Conservation (phyloP, 2,888 invertebrate genomes). For the Drosophila mimetica region DNA sequence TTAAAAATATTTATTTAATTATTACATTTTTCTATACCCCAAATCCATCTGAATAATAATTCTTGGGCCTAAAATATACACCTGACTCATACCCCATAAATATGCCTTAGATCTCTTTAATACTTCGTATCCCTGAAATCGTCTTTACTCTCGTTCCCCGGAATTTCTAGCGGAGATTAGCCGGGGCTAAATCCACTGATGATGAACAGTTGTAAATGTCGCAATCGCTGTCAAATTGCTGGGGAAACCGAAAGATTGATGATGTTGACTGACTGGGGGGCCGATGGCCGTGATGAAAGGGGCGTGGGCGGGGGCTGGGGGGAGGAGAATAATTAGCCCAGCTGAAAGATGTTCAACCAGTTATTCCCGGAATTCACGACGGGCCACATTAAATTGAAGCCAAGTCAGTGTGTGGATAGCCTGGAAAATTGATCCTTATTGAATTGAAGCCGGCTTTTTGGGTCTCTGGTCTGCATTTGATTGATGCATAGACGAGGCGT, state of each 20-base stretch:
- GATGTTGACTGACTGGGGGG: slow-evolving; percentile 56
- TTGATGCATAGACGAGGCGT: slow-evolving; percentile 55
- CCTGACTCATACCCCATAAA: background rate
- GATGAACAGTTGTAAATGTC: slow-evolving; percentile 75
- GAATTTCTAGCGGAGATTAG: slow-evolving; percentile 41
- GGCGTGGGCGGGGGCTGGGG: no score
- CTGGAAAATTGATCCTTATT: slow-evolving; percentile 59
- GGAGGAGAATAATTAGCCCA: slow-evolving; percentile 42
- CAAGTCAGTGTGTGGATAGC: slow-evolving; percentile 48
- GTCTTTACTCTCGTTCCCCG: background rate
- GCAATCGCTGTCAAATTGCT: slow-evolving; percentile 75
- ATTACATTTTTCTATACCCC: no score
- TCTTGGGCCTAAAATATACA: background rate
- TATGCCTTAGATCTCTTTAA: background rate
- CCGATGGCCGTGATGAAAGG: background rate
- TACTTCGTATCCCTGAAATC: background rate
- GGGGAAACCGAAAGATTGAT: slow-evolving; percentile 57
- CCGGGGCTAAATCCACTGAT: slow-evolving; percentile 33
- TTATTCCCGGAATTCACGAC: slow-evolving; percentile 2
- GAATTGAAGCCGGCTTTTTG: slow-evolving; percentile 49
- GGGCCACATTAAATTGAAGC: slow-evolving; percentile 3
- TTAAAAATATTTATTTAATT: no score
- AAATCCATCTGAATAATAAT: no score
- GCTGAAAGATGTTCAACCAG: slow-evolving; percentile 29
- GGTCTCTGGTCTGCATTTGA: slow-evolving; percentile 60